These are phyloP conservation scores for Acronicta alni DNA, from an alignment of 2,888 invertebrate genomes.

Conservation along the genomic window DNA sequence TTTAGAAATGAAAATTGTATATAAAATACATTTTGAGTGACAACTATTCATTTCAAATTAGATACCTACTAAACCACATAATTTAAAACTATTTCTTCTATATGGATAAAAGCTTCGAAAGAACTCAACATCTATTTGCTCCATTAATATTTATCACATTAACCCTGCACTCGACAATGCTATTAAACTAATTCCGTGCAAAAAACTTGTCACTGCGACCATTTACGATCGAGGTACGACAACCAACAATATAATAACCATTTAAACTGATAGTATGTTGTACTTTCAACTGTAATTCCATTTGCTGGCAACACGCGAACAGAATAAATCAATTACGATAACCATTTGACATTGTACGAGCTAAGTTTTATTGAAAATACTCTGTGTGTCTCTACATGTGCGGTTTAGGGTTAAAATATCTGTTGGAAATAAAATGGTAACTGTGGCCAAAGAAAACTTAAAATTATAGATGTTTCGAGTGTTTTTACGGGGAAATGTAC, in stretches of 20 bases:
- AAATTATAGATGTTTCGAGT: background rate
- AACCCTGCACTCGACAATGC: conserved; percentile 12
- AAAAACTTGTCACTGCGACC: conserved; percentile 30
- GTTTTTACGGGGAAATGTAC: background rate
- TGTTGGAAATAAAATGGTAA: background rate
- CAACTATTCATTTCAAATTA: too few relatives aligned
- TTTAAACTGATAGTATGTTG: conserved; percentile 47
- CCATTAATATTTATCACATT: conserved; percentile 9
- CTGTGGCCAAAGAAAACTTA: background rate
- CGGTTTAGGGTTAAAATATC: conserved; percentile 8
- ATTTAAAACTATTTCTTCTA: too few relatives aligned
- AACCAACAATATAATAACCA: conserved; percentile 43
- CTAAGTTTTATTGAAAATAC: conserved; percentile 42
- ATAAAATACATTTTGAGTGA: too few relatives aligned
- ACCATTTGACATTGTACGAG: conserved; percentile 35
- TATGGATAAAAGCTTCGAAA: background rate
- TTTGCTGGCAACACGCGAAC: conserved; percentile 59
- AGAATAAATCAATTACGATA: conserved; percentile 59
- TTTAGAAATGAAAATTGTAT: too few relatives aligned
- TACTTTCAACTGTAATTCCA: conserved; percentile 51
- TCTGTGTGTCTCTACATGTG: conserved; percentile 2
- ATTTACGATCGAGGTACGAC: conserved; percentile 12
- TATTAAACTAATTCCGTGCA: conserved; percentile 34
- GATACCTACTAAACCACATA: too few relatives aligned
- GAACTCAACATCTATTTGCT: background rate